These are phyloP conservation scores for Drosophila pseudotalamancana DNA, from an alignment of 2,888 invertebrate species.

Conservation along the genomic window DNA sequence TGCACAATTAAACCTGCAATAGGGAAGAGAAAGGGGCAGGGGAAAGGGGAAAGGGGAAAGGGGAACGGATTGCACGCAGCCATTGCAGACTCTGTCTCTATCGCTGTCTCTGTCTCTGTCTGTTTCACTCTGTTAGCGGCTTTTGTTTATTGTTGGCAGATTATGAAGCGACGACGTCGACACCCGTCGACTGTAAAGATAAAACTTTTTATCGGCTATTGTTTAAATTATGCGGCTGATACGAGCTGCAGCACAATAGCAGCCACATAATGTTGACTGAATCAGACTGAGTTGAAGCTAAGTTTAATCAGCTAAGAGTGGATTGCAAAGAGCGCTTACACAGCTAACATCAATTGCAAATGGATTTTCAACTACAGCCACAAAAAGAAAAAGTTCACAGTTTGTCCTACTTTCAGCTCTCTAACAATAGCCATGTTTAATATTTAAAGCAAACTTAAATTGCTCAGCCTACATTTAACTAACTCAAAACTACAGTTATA, in stretches of 20 bases:
- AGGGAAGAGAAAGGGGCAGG: background rate
- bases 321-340: conserved; percentile 13
- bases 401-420: too few relatives aligned
- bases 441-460: too few relatives aligned
- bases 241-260: conserved; percentile 31
- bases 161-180: conserved; percentile 54
- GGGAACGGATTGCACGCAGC: background rate
- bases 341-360: conserved; percentile 17
- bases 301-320: conserved; percentile 44
- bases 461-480: too few relatives aligned
- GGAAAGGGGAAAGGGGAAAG: background rate
- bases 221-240: conserved; percentile 41
- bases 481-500: too few relatives aligned
- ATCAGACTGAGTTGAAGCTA: conserved; percentile 40
- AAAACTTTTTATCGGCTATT: conserved; percentile 63
- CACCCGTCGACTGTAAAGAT: conserved; percentile 43
- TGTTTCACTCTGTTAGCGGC: conserved; percentile 14
- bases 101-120: background rate
- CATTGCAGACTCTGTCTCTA: background rate
- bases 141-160: conserved; percentile 71
- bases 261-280: conserved; percentile 18
- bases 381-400: too few relatives aligned
- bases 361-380: conserved; percentile 7
- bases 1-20: conserved; percentile 61
- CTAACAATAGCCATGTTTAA: too few relatives aligned